Conservation (phyloP, 2,888 invertebrate genomes). For the Thalpophila matura region DNA sequence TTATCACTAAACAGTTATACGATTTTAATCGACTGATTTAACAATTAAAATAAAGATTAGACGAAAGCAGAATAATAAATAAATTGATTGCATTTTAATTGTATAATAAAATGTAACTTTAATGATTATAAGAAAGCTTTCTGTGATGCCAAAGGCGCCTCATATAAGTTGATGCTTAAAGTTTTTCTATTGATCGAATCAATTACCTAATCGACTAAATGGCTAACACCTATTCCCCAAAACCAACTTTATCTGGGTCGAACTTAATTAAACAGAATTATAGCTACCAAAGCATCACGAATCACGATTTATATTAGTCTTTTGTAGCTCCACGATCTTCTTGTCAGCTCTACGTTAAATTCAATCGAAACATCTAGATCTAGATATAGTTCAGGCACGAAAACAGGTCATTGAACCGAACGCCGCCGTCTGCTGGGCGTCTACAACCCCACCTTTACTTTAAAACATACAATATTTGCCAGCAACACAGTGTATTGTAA, state of each 20-base stretch:
- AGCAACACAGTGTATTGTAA: constrained; percentile 60
- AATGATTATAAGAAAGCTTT: constrained; percentile 4
- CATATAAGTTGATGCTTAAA: background rate
- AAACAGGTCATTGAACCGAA: constrained; percentile 77
- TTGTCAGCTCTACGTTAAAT: constrained; percentile 62
- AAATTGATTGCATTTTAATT: constrained; percentile 26
- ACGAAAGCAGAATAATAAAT: constrained; percentile 8
- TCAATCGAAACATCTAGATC: constrained; percentile 64
- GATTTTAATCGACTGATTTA: constrained; percentile 30
- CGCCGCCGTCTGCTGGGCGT: constrained; percentile 78
- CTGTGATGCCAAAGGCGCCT: background rate
- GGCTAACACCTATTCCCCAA: background rate
- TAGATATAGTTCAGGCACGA: constrained; percentile 74
- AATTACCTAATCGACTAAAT: constrained; percentile 21
- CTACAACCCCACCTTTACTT: constrained; percentile 74
- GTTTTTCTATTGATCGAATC: constrained; percentile 11
- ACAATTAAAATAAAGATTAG: constrained; percentile 19
- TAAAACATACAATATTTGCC: constrained; percentile 55
- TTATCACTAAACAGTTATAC: constrained; percentile 4
- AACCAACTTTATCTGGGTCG: constrained; percentile 1
- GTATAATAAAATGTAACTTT: constrained; percentile 16
- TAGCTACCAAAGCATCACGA: constrained; percentile 58
- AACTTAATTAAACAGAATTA: constrained; percentile 22
- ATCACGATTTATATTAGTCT: constrained; percentile 64
- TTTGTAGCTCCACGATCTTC: constrained; percentile 57